Percentiles rank a stretch among this genome's conserved stretches.
phyloP scores from a whole-genome alignment of 2,888 invertebrate species.

The Drosophila nigricruria region DNA sequence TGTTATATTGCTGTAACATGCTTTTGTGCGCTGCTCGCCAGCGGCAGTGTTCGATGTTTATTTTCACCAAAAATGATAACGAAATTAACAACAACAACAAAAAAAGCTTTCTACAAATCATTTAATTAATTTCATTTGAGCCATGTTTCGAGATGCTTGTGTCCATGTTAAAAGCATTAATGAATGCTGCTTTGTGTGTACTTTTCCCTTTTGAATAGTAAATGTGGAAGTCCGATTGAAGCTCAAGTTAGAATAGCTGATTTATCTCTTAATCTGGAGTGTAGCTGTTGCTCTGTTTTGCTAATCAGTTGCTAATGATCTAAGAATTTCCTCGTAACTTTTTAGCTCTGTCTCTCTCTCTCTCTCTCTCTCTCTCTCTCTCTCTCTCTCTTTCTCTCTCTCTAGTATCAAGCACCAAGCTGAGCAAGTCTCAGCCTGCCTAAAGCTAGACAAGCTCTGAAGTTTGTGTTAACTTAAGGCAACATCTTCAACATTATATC shows the following conservation, averaged over 20 bases:
- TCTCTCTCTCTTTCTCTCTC: background rate
- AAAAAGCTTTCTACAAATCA: constrained; percentile 32
- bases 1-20: constrained; percentile 21
- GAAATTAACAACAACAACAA: constrained; percentile 39
- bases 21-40: constrained; percentile 30
- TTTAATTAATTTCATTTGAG: constrained; percentile 46
- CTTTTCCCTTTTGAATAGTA: constrained; percentile 2
- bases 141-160: constrained; percentile 1
- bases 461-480: background rate
- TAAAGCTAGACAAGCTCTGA: background rate
- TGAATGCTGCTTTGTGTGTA: constrained; percentile 20
- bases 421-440: background rate
- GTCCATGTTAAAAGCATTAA: constrained; percentile 9
- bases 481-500: background rate
- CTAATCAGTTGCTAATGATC: background rate
- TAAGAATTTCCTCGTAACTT: background rate
- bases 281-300: background rate
- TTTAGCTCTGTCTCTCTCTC: background rate
- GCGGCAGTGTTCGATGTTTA: constrained; percentile 38
- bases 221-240: background rate
- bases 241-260: background rate
- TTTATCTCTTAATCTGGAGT: background rate
- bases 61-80: constrained; percentile 40
- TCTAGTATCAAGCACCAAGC: background rate
- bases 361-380: too few species aligned